A percentile compares a stretch with the other conserved stretches of the same genome.
Conservation (phyloP, 1,140 invertebrate genomes). For the Eciton burchellii region DNA sequence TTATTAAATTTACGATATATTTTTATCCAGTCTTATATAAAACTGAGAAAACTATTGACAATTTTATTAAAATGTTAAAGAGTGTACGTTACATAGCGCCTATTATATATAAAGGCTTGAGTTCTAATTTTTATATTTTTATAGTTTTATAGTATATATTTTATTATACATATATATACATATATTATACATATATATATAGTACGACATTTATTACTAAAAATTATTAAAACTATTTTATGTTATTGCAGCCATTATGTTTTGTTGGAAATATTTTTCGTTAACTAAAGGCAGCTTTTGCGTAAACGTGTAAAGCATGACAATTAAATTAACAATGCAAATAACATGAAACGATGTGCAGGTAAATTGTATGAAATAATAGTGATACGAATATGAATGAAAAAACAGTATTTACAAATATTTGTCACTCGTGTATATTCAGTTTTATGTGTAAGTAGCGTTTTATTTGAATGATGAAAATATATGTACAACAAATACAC, state of each 20-base stretch:
- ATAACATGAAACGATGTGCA: background rate
- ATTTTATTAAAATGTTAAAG: background rate
- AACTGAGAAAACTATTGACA: background rate
- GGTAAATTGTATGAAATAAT: conserved; percentile 12
- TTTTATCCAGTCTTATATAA: background rate
- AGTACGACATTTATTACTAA: conserved; percentile 14
- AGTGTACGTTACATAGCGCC: background rate
- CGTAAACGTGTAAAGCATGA: conserved; percentile 9
- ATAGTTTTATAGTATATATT: too few relatives aligned
- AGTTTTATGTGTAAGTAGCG: background rate
- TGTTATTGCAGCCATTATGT: background rate
- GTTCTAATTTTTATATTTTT: background rate
- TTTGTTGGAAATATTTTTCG: conserved; percentile 17
- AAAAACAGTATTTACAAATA: conserved; percentile 3
- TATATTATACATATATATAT: too few relatives aligned
- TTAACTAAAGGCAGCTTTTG: conserved; percentile 1
- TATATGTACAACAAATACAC: too few relatives aligned
- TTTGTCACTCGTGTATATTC: background rate
- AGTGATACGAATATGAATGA: conserved; percentile 4
- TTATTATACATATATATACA: too few relatives aligned
- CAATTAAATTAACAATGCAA: conserved; percentile 38
- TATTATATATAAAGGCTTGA: background rate
- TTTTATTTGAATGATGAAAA: background rate
- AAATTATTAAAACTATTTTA: conserved; percentile 29
- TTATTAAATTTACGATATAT: background rate